phyloP scores from a whole-genome alignment of 2,797 vertebrate genomes.

The Sebastes taczanowskii region DNA sequence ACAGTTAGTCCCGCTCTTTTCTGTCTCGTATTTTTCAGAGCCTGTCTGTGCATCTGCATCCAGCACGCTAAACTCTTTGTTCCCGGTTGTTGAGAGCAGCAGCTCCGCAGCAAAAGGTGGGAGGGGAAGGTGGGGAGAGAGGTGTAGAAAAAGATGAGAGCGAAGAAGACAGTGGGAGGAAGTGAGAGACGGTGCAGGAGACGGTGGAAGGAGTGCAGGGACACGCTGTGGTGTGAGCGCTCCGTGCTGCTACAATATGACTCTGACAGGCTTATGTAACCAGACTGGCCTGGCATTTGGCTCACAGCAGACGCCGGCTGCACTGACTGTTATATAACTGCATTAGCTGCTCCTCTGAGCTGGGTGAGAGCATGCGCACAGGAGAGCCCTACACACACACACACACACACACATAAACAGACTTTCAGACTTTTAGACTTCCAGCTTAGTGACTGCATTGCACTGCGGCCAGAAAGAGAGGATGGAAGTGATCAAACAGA shows the following conservation, averaged over 20 bases:
- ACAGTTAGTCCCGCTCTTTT: conserved; percentile 9
- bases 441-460: conserved; percentile 31
- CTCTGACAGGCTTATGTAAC: conserved; percentile 85
- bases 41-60: conserved; percentile 49
- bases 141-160: conserved; percentile 12
- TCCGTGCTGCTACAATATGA: conserved; percentile 80
- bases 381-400: conserved; percentile 10
- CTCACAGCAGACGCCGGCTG: conserved; percentile 83
- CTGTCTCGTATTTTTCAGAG: conserved; percentile 32
- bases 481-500: background rate
- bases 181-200: conserved; percentile 67
- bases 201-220: conserved; percentile 55
- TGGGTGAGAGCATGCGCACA: conserved; percentile 72
- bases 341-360: conserved; percentile 82
- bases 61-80: conserved; percentile 54
- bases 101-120: conserved; percentile 29
- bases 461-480: conserved; percentile 14
- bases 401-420: background rate
- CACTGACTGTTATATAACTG: conserved; percentile 85
- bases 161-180: conserved; percentile 53
- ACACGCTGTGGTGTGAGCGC: conserved; percentile 70
- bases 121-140: conserved; percentile 5
- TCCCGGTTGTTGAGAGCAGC: conserved; percentile 39
- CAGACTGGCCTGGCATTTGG: conserved; percentile 80
- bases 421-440: conserved; percentile 41